Base-by-base conservation (phyloP, 2,888 invertebrate species). In the Cephus rjabovi region DNA sequence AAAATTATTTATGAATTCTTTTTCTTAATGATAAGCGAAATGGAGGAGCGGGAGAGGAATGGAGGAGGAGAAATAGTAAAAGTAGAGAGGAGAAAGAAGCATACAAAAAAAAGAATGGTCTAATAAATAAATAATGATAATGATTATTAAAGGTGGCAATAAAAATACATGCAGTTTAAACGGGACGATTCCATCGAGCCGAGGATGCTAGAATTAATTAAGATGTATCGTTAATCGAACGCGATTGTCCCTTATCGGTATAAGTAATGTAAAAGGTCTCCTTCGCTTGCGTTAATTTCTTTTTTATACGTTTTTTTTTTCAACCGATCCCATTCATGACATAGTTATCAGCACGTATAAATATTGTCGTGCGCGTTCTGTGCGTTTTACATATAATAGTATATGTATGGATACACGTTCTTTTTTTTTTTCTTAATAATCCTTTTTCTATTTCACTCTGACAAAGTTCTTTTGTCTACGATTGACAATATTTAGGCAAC, bases 401-500 rank as follows among this genome's bases (percentile, higher is more conserved):
- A 56, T 23, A 56, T 56, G 56, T 56, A 23, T 56, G 56, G 15
- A 56, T 56, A 23, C 56, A 56, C 56, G 56, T 9, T 56, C 23
- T 23, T 23, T 56, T 23, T 12, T 37, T 30, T 30, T 37, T 23
- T 6, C 23, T 40, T 40, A 40, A 56, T 23, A 56, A 56, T 23
- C 56, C 15, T 9, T 40, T 56, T 56, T 56, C 56, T 71, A 71
- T 31, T 33, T 71, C 34, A 71, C 12, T 33, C 1, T 31, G 71
- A 71, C 71, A 71, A 71, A 33, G 12, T 71, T 33, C 34, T 12
- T 31, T 71, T 71, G 12, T 31, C 34, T 71, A 71, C 71, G 15
- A 31, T 71, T 86, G 89, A 89, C 89, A 89, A 89, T 89, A 89
- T 86, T 84, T 79, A 81, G 79, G 85, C 79, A 79, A 82, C 56